A percentile compares a stretch with the other conserved stretches of the same genome.
Evolutionary conservation across 23 tunicate genomes (phyloP).

Genomic region (Oikopleura dioica): DNA sequence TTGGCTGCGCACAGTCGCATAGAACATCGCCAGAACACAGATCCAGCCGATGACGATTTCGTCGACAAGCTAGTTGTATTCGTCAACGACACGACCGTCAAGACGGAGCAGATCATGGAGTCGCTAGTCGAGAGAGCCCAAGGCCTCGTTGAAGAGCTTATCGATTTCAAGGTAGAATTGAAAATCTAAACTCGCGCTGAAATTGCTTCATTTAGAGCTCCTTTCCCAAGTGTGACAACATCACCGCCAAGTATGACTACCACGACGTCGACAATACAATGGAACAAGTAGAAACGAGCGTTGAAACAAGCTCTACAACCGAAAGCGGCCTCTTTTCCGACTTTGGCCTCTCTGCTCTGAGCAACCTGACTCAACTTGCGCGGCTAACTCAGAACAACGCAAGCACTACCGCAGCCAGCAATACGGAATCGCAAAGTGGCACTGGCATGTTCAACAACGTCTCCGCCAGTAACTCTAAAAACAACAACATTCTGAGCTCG

Average conservation of each 20-base stretch:
- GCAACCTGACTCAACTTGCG: not conserved
- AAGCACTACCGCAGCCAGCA: too few relatives aligned
- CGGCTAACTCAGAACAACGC: too few relatives aligned
- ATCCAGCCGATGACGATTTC: not conserved
- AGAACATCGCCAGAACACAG: not conserved
- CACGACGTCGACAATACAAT: too few relatives aligned
- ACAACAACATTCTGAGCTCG: too few relatives aligned
- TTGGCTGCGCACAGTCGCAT: not conserved
- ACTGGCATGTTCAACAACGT: too few relatives aligned
- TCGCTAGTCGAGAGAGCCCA: conserved; percentile 2
- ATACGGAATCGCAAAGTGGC: too few relatives aligned
- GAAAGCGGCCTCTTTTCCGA: not conserved
- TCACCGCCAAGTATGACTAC: too few relatives aligned
- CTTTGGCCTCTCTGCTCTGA: not conserved
- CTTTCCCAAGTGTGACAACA: conserved; percentile 10
- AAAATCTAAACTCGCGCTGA: too few relatives aligned
- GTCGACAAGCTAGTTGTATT: not conserved
- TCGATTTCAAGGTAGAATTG: not conserved
- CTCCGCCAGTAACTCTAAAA: too few relatives aligned
- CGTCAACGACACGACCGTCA: not conserved
- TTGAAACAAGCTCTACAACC: too few relatives aligned
- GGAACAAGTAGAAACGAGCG: too few relatives aligned
- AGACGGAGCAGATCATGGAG: not conserved
- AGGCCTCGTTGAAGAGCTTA: not conserved
- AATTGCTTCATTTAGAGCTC: too few relatives aligned